Base-by-base conservation (phyloP, 1,140 invertebrate species). In the Drosophila baimaii region DNA sequence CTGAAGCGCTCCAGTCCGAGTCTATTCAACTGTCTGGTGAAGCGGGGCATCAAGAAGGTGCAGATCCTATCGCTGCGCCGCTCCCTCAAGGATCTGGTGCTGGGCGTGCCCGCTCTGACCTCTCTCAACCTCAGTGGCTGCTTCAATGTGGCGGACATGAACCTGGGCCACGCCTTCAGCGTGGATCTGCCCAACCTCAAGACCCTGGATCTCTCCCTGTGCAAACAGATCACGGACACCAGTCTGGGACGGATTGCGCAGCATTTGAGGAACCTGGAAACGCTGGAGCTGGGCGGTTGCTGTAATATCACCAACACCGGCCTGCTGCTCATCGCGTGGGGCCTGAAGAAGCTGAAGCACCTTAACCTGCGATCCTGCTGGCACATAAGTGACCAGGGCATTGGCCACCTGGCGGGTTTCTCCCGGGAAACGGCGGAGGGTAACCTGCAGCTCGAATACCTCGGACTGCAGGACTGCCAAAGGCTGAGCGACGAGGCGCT, bases 391-490 rank as follows among this genome's bases (percentile, higher is more conserved):
- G 97, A 99, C 84, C 94, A 95, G 68, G 98, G 98, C 0, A 97
- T 99, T 70, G 95, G 95, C 0, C 95, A 98, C 90, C 91, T 99
- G 47, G 95, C 97, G 2, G 97, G 97, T 0, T 93, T 96, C 9
- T 95, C 94, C 70, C 91, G 92, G 27, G 94, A 95, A 10, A 93
- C 94, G 15, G 94, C 94, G 1, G 93, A 94, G 64, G 96, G 96
- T 0, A 96, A 95, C 59, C 93, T 95, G 4, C 94, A 94, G 9
- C 92, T 99, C 49, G 97, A 98, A 91, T 94, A 96, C 83, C 93
- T 99, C 5, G 96, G 97, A 8, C 93, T 99, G 29, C 98, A 99
- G 93, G 98, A 99, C 93, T 99, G 98, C 93, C 98, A 98, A 92
- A 95, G 97, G 81, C 92, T 99, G 13, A 97, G 97, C 31, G 98